Evolutionary conservation across 2,797 vertebrate genomes (phyloP).

Genomic region (Muscicapa striata): DNA sequence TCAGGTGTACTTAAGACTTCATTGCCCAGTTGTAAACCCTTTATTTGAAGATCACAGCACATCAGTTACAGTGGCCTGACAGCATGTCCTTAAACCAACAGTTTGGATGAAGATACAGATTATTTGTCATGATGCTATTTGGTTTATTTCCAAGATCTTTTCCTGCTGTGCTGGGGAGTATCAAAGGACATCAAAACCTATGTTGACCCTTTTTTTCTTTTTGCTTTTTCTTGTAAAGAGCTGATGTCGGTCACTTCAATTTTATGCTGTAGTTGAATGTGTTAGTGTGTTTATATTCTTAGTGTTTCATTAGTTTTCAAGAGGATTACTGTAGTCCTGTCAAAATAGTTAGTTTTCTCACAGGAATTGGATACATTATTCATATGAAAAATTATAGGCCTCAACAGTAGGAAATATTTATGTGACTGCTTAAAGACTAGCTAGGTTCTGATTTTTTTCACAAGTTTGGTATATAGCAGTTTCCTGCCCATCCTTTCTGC

Average conservation of each 20-base stretch:
- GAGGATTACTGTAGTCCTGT: constrained; percentile 10
- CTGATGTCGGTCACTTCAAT: not conserved
- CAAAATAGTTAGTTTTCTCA: constrained; percentile 26
- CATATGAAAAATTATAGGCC: constrained; percentile 22
- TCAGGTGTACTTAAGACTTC: not conserved
- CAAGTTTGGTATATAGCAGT: not conserved
- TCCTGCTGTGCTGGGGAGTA: not conserved
- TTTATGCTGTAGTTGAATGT: constrained; percentile 1
- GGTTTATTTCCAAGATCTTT: not conserved
- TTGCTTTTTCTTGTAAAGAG: not conserved
- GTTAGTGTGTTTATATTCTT: constrained; percentile 11
- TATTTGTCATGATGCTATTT: not conserved
- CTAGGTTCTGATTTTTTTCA: not conserved
- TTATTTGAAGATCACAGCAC: not conserved
- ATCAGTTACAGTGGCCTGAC: not conserved
- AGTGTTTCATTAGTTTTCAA: constrained; percentile 35
- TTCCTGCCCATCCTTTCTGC: not conserved
- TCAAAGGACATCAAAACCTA: constrained; percentile 2
- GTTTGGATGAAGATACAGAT: not conserved
- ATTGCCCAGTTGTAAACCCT: not conserved
- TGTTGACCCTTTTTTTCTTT: not conserved
- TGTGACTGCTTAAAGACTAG: constrained; percentile 29
- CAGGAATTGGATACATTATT: constrained; percentile 33
- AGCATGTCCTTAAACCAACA: not conserved
- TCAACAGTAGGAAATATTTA: constrained; percentile 47